Evolutionary conservation across 1,140 invertebrate species (phyloP).

Genomic region (Fopius arisanus): DNA sequence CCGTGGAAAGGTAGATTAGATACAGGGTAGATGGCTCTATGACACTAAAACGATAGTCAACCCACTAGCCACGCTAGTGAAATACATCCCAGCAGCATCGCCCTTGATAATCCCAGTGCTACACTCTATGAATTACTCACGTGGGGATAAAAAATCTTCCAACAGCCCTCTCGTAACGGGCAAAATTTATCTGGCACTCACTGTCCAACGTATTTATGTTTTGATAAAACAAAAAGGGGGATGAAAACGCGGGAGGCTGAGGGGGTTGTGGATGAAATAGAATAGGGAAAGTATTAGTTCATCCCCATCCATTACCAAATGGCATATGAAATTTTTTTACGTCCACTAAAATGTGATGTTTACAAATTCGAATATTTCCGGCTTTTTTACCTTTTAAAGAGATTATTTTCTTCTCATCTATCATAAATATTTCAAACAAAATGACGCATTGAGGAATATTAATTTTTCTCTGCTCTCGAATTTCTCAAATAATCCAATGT

Average conservation of each 20-base stretch:
- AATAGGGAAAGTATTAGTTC: neutral
- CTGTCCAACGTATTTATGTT: conserved; percentile 1
- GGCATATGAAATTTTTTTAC: neutral
- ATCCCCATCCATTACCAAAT: neutral
- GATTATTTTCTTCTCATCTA: too few relatives aligned
- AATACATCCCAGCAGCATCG: neutral
- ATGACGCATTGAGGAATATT: neutral
- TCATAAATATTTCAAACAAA: too few relatives aligned
- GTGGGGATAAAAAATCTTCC: neutral
- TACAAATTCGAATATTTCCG: neutral
- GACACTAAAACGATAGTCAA: neutral
- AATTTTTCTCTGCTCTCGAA: neutral
- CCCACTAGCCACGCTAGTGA: neutral
- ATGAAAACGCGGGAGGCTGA: neutral
- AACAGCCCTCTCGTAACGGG: neutral
- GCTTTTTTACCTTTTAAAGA: neutral
- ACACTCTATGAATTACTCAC: neutral
- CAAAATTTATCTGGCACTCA: neutral
- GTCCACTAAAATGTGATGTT: too few relatives aligned
- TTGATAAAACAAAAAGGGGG: neutral
- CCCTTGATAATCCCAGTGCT: neutral
- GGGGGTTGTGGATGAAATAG: neutral
- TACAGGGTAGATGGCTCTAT: neutral
- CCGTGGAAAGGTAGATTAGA: neutral
- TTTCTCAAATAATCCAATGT: neutral